Evolutionary conservation across 2,888 invertebrate genomes (phyloP), one percentile per base, ranked within the genome.

Genomic region (Netelia melanura): DNA sequence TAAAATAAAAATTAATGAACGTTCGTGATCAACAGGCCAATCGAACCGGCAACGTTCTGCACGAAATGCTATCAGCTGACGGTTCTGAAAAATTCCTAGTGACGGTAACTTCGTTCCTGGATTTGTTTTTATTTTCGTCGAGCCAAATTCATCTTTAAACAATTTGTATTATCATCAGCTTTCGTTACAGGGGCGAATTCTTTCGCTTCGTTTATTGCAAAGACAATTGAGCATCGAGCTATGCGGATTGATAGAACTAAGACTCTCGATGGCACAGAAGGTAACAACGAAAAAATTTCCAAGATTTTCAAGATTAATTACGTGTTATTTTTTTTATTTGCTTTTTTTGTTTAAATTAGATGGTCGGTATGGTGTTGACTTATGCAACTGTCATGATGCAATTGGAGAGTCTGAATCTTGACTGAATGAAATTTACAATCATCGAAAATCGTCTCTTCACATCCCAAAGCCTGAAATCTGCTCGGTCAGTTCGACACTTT

Each of bases 381-480:
- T 87, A 86, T 64, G 14, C 86, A 11, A 85, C 83, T 58, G 70
- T 87, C 17, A 87, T 87, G 87, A 78, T 85, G 30, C 87, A 87
- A 61, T 58, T 86, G 2, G 48, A 48, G 1, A 48, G 48, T 14
- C 48, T 6, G 48, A 48, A 48, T 48, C 48, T 48, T 0, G 14
- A 11, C 14, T 48, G 14, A 14, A 48, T 11, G 48, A 11, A 48
- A 6, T 10, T 48, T 11, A 11, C 14, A 14, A 48, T 30, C 30
- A 30, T 30, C 30, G 30, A 30, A 30, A 30, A 3, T 30, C 30
- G 6, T 2, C 30, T 30, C 30, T 3, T 30, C 30, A 30, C 5
- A 30, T 0, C 30, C 3, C 30, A 30, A 30, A 30, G 30, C 5
- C 6, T 5, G 30, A 30, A 30, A 30, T 30, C 30, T 30, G 30